Conservation (phyloP, 1,140 invertebrate species). For the Zelostemma sp. region DNA sequence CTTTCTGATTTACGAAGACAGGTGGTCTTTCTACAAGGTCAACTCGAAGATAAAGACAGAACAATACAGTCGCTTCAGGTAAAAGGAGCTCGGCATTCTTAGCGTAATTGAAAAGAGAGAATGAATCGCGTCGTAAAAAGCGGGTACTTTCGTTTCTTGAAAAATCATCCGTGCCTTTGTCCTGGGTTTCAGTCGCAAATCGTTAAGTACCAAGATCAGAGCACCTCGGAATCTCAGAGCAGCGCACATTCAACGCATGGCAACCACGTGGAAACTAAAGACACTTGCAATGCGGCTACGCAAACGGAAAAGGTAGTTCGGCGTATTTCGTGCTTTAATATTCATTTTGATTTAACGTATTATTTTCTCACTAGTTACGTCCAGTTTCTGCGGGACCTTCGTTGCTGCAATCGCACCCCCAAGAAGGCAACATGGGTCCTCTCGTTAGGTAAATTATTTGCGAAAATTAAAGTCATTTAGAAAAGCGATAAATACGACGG, state of each 20-base stretch:
- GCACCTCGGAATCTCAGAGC: conserved; percentile 46
- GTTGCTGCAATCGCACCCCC: conserved; percentile 69
- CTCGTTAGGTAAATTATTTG: conserved; percentile 72
- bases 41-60: conserved; percentile 80
- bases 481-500: no score
- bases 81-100: conserved; percentile 51
- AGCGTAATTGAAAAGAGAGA: no score
- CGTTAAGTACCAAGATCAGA: conserved; percentile 61
- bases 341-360: no score
- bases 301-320: conserved; percentile 78
- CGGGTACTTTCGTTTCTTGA: no score
- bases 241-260: conserved; percentile 6
- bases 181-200: conserved; percentile 59
- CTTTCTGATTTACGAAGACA: conserved; percentile 83
- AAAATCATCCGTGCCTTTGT: no score
- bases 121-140: no score
- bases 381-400: conserved; percentile 75
- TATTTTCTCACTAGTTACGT: no score
- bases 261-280: conserved; percentile 35
- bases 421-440: conserved; percentile 69
- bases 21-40: conserved; percentile 82
- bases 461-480: not conserved
- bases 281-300: conserved; percentile 76
- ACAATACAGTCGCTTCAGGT: conserved; percentile 78
- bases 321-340: no score